phyloP scores from a whole-genome alignment of 2,797 vertebrate genomes.

The Trichosurus vulpecula region DNA sequence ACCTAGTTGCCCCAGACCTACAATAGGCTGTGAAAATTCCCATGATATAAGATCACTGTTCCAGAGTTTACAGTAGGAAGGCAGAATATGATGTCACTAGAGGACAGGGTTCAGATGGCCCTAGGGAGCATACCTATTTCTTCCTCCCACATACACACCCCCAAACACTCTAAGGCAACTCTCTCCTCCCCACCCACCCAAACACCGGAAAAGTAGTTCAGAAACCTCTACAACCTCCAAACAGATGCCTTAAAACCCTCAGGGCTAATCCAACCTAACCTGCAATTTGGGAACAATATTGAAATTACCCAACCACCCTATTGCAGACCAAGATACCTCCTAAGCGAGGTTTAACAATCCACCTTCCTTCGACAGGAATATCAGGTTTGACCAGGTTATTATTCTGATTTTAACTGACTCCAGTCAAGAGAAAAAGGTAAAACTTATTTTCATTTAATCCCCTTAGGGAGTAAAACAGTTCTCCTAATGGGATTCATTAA shows the following conservation, averaged over 20 bases:
- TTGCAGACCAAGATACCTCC: constrained; percentile 21
- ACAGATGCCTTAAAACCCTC: not conserved
- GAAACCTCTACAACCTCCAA: not conserved
- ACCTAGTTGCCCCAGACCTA: not conserved
- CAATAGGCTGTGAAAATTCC: not conserved
- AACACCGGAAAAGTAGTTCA: not conserved
- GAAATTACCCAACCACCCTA: constrained; percentile 30
- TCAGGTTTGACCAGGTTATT: constrained; percentile 67
- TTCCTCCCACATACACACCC: not conserved
- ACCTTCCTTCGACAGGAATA: constrained; percentile 68
- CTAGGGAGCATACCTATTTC: not conserved
- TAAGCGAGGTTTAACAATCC: not conserved
- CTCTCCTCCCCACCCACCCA: not conserved
- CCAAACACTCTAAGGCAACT: not conserved
- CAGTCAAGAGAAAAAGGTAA: constrained; percentile 68
- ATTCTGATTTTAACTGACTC: constrained; percentile 28
- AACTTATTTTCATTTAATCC: constrained; percentile 74
- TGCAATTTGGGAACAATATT: constrained; percentile 26
- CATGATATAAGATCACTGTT: not conserved
- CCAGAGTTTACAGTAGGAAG: constrained; percentile 20
- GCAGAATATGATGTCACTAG: not conserved
- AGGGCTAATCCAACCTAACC: not conserved
- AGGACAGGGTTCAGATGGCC: not conserved
- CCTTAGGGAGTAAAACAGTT: constrained; percentile 63
- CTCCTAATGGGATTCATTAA: constrained; percentile 68